phyloP scores from a whole-genome alignment of 2,797 vertebrate species.

The Pantherophis vulpinus region DNA sequence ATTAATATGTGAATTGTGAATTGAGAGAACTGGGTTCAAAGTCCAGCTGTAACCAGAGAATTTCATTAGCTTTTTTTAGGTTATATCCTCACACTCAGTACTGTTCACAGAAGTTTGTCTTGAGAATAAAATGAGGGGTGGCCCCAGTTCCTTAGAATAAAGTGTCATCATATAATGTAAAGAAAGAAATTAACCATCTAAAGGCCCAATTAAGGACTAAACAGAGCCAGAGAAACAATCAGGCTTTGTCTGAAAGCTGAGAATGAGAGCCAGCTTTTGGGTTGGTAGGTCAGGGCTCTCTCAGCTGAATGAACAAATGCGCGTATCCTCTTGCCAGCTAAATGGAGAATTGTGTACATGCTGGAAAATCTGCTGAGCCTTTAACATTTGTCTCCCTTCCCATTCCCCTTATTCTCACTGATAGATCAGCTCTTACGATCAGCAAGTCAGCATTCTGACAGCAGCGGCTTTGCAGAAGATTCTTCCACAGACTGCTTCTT shows the following conservation, averaged over 20 bases:
- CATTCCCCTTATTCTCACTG: conserved; percentile 21
- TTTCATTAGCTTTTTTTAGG: neutral
- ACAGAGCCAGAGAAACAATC: neutral
- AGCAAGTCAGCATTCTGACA: conserved; percentile 94
- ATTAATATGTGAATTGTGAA: neutral
- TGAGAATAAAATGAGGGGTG: neutral
- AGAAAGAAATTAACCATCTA: neutral
- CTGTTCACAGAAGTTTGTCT: neutral
- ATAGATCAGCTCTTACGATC: conserved; percentile 85
- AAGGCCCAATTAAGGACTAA: neutral
- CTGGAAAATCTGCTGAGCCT: neutral
- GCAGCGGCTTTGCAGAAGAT: conserved; percentile 96
- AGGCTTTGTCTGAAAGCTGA: neutral
- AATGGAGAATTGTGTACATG: neutral
- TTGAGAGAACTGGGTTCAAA: neutral
- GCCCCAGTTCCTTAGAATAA: neutral
- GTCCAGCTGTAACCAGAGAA: neutral
- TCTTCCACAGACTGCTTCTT: conserved; percentile 79
- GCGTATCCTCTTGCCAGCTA: neutral
- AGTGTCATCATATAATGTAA: neutral
- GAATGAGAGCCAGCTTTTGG: neutral
- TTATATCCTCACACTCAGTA: neutral
- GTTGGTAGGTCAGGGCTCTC: neutral
- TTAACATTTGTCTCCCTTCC: neutral
- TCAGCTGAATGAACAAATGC: conserved; percentile 12